Evolutionary conservation across 2,888 invertebrate genomes (phyloP), one percentile per base, ranked within the genome.

Genomic region (Tholera decimalis): DNA sequence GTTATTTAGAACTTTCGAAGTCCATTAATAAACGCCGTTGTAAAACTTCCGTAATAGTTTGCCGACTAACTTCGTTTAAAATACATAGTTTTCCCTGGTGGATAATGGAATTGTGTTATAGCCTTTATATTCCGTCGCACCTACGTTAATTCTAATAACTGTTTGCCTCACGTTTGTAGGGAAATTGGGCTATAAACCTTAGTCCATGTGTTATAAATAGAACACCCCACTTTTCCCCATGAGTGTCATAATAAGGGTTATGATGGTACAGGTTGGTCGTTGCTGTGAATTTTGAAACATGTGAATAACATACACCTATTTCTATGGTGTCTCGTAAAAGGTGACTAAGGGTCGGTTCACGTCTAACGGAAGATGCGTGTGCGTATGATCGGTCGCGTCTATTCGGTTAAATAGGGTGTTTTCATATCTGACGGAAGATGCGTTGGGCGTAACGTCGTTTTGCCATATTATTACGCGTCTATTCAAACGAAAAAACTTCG

Each of bases 1-100:
- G 50, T 58, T 76, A 76, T 70, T 76, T 50, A 51, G 35, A 76
- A 73, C 64, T 76, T 75, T 44, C 26, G 5, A 76, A 73, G 43
- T 62, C 56, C 63, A 70, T 68, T 76, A 64, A 74, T 68, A 71
- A 63, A 39, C 53, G 26, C n/a, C 3, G 35, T 24, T 63, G 71
- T 64, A 76, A 73, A 73, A 73, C 76, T 76, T 73, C 11, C 15
- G 30, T 71, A 70, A 73, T 76, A 73, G 76, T 73, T 73, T 26
- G 3, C 39, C 15, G 1, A 47, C 50, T 54, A 71, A 73, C 65
- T 73, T 53, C 41, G 72, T 61, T 67, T 39, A 26, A 54, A 73
- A 73, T 54, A 43, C 47, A 64, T 41, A 41, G 58, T 53, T 59
- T 54, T 50, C 66, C 66, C 77, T 43, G 24, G 53, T 6, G 66